A percentile compares a stretch with the other conserved stretches of the same genome.
phyloP scores from a whole-genome alignment of 2,113 vertebrate species.

The Catharus fuscescens region DNA sequence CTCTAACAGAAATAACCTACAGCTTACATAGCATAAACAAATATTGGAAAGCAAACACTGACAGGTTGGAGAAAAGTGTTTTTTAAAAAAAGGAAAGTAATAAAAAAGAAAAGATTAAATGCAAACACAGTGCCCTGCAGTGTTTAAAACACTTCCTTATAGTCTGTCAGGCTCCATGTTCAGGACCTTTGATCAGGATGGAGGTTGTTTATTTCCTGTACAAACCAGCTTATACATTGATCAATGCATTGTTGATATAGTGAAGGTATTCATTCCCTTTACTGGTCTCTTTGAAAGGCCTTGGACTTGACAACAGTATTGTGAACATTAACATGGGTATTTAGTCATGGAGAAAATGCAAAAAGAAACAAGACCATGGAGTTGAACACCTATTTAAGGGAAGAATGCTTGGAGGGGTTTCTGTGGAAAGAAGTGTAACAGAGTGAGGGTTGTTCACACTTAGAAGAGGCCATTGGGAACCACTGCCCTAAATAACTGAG shows the following conservation, averaged over 20 bases:
- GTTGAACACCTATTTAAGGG: background rate
- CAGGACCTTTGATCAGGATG: constrained; percentile 62
- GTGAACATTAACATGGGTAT: background rate
- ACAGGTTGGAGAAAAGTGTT: constrained; percentile 47
- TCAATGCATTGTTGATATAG: constrained; percentile 54
- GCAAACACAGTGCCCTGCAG: constrained; percentile 43
- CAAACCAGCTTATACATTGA: constrained; percentile 54
- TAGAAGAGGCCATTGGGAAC: background rate
- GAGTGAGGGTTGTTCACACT: background rate
- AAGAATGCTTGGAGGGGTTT: background rate
- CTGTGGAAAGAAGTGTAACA: background rate
- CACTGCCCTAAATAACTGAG: background rate
- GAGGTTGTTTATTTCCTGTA: constrained; percentile 59
- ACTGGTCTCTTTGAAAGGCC: background rate
- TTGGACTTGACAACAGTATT: background rate
- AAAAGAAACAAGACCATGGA: background rate
- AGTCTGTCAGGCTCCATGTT: constrained; percentile 57
- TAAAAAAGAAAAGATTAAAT: constrained; percentile 58
- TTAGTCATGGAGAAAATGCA: background rate
- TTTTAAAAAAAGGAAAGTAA: background rate
- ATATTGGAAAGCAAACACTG: constrained; percentile 57
- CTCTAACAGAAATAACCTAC: constrained; percentile 58
- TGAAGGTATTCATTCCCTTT: constrained; percentile 29
- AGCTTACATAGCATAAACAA: constrained; percentile 60
- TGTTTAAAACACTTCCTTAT: constrained; percentile 66